These are phyloP conservation scores for Danionella dracula DNA, from an alignment of 2,797 vertebrate genomes.

Conservation along the genomic window DNA sequence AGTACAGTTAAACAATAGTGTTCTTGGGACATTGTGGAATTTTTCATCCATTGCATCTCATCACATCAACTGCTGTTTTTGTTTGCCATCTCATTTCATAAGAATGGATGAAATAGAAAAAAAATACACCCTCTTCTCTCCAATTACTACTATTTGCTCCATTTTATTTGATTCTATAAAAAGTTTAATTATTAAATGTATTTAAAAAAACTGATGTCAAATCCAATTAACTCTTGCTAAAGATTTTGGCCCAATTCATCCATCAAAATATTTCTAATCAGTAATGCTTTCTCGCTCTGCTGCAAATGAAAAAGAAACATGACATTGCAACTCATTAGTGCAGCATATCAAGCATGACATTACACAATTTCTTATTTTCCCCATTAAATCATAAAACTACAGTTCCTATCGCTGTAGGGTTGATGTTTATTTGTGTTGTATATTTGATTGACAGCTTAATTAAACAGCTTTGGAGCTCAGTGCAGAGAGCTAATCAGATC, in stretches of 20 bases:
- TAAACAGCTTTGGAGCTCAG: slow-evolving; percentile 62
- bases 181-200: no score
- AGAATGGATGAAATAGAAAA: no score
- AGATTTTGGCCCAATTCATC: background rate
- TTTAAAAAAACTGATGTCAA: no score
- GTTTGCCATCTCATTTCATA: no score
- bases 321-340: background rate
- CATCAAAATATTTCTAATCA: background rate
- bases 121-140: no score
- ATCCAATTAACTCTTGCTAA: no score
- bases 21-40: background rate
- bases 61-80: background rate
- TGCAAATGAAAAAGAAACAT: no score
- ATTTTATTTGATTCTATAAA: no score
- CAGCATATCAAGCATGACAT: no score
- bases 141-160: no score
- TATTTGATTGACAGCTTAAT: slow-evolving; percentile 75
- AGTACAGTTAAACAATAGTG: background rate
- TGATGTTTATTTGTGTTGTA: slow-evolving; percentile 14
- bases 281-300: no score
- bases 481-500: slow-evolving; percentile 67
- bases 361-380: no score
- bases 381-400: background rate
- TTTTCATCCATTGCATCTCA: background rate
- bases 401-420: background rate